Conservation (phyloP, 1,140 invertebrate genomes). For the Dufourea novaeangliae region DNA sequence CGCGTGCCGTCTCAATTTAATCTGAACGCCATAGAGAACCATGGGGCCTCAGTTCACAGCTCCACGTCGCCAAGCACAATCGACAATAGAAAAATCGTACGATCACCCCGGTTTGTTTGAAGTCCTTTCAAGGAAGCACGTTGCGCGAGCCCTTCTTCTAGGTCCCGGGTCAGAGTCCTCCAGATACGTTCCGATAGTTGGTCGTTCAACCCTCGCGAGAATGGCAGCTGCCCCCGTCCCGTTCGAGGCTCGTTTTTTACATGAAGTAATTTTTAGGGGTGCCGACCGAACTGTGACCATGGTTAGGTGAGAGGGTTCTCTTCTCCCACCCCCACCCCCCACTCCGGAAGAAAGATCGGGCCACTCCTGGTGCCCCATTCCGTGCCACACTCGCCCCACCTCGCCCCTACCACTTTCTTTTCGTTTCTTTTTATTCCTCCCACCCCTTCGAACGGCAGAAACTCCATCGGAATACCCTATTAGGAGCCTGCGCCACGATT, state of each 20-base stretch:
- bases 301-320: conserved; percentile 19
- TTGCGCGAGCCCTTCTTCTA: not conserved
- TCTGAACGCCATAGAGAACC: not conserved
- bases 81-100: conserved; percentile 4
- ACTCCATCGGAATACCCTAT: conserved; percentile 45
- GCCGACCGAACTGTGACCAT: conserved; percentile 64
- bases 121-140: not conserved
- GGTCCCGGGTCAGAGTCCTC: too few relatives aligned
- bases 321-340: too few relatives aligned
- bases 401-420: conserved; percentile 9
- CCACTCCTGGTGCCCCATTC: conserved; percentile 28
- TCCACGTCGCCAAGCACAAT: conserved; percentile 3
- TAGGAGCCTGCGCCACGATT: conserved; percentile 34
- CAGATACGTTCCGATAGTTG: conserved; percentile 21
- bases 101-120: conserved; percentile 19
- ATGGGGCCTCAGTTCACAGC: too few relatives aligned
- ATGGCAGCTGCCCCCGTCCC: conserved; percentile 25
- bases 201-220: not conserved
- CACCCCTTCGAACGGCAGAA: conserved; percentile 21
- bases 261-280: conserved; percentile 63
- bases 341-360: conserved; percentile 51
- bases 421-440: not conserved
- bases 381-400: conserved; percentile 31
- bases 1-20: not conserved
- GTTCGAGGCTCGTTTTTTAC: conserved; percentile 64